A percentile compares a stretch with the other conserved stretches of the same genome.
phyloP scores from a whole-genome alignment of 2,888 invertebrate genomes.

The Dusona sp. region DNA sequence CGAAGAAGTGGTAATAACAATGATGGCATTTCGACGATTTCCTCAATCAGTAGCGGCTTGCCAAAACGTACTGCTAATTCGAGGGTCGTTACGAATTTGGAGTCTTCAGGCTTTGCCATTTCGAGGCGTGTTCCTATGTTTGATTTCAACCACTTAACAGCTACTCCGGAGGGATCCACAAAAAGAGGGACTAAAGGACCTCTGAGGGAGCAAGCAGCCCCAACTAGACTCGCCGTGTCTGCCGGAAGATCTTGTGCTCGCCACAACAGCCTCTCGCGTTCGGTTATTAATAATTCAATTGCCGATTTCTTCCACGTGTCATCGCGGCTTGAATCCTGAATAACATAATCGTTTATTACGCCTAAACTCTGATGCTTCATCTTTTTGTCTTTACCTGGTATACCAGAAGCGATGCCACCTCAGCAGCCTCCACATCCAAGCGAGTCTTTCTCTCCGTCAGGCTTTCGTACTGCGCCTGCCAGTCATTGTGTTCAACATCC shows the following conservation, averaged over 20 bases:
- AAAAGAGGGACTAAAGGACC: slow-evolving; percentile 91
- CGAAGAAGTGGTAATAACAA: slow-evolving; percentile 80
- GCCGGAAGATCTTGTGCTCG: slow-evolving; percentile 93
- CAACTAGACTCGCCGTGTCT: slow-evolving; percentile 81
- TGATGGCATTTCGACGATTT: slow-evolving; percentile 79
- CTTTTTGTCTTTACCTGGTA: slow-evolving; percentile 76
- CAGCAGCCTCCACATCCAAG: slow-evolving; percentile 80
- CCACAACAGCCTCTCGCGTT: slow-evolving; percentile 94
- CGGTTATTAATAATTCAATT: slow-evolving; percentile 84
- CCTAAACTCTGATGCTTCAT: background rate
- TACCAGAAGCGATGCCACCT: slow-evolving; percentile 79
- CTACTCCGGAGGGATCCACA: slow-evolving; percentile 95
- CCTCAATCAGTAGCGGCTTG: slow-evolving; percentile 81
- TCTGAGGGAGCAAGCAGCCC: slow-evolving; percentile 81
- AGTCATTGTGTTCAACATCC: slow-evolving; percentile 94
- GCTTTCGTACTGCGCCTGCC: slow-evolving; percentile 87
- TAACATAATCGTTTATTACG: background rate
- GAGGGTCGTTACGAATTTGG: slow-evolving; percentile 90
- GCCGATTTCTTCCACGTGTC: slow-evolving; percentile 77
- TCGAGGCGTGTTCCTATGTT: slow-evolving; percentile 91
- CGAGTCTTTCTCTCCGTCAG: slow-evolving; percentile 76
- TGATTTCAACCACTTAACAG: slow-evolving; percentile 92
- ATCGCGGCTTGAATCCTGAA: slow-evolving; percentile 74
- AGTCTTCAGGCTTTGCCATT: slow-evolving; percentile 91
- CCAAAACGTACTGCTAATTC: slow-evolving; percentile 90